Evolutionary conservation across 1,140 invertebrate species (phyloP), one percentile per base, ranked within the genome.

Genomic region (Drosophila lacertosa): DNA sequence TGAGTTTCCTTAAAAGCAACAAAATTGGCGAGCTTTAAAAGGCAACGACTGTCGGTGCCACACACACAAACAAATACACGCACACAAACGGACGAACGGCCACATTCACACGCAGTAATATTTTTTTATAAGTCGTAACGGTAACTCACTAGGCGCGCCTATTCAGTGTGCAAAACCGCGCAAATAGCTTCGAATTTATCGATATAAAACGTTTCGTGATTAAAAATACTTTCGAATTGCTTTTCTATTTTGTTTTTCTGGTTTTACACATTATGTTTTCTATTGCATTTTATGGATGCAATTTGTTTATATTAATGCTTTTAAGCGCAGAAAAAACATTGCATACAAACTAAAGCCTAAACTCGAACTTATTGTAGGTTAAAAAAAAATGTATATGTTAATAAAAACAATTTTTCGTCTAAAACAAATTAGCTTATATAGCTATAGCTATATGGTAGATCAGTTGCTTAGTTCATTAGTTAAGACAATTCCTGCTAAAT

Each of bases 281-380:
- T 47, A 3, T 45, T 71, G 32, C 60, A 39, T 42, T 35, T 35
- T 55, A 16, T 74, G 18, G 45, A n/a, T 35, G 33, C 37, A 26
- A 37, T 11, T 18, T 55, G 15, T 58, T 15, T 40, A 15, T 40
- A 20, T 13, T 42, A 18, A 4, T 51, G 29, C n/a, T 5, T 51
- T 15, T 51, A n/a, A 18, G 15, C 15, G 6, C 10, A 20, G 11
- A 9, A 2, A 32, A 22, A 15, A 22, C 22, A 37, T 6, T 39
- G 35, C 13, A 29, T 39, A 40, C 1, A 26, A 39, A 39, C n/a
- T 51, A 51, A 24, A 59, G 16, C 37, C 48, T 42, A 67, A 37
- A 22, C 37, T 45, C 22, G 29, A 39, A 54, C 16, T 57, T 40
- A 39, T 39, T 18, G 24, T 16, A 32, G 26, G 33, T 44, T 10